Conservation (phyloP, 2,113 vertebrate species). For the Leptobrachium leishanense region DNA sequence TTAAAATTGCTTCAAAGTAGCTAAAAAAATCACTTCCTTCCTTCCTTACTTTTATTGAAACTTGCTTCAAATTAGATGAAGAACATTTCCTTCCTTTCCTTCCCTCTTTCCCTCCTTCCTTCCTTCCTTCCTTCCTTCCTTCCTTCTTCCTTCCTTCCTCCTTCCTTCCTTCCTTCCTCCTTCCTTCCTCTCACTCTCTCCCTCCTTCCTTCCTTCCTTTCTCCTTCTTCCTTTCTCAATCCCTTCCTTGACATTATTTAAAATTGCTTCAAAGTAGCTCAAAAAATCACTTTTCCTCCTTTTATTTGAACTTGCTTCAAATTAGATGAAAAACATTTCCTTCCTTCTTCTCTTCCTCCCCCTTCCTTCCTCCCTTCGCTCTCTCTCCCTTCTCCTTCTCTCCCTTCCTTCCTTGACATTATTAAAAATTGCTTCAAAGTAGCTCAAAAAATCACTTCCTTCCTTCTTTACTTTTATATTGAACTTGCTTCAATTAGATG, state of each 20-base stretch:
- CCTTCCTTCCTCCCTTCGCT: neutral
- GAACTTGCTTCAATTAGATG: too few relatives aligned
- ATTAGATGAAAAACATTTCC: too few relatives aligned
- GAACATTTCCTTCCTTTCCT: too few relatives aligned
- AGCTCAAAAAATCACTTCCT: too few relatives aligned
- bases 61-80: too few relatives aligned
- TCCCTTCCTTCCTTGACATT: neutral
- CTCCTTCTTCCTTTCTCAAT: slow-evolving; percentile 11
- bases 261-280: too few relatives aligned
- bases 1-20: too few relatives aligned
- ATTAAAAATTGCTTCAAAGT: too few relatives aligned
- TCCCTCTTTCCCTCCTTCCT: slow-evolving; percentile 15
- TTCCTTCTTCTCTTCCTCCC: too few relatives aligned
- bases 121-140: neutral
- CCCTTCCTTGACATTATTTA: slow-evolving; percentile 30
- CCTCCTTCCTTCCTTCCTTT: slow-evolving; percentile 6
- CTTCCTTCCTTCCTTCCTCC: neutral
- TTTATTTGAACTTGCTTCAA: too few relatives aligned
- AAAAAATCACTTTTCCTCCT: slow-evolving; percentile 2
- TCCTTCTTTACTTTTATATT: neutral
- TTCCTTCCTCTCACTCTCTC: slow-evolving; percentile 8
- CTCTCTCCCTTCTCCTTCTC: slow-evolving; percentile 12
- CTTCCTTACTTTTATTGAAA: too few relatives aligned
- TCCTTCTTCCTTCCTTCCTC: neutral
- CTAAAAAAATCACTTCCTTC: too few relatives aligned